A percentile compares a stretch with the other conserved stretches of the same genome.
Evolutionary conservation across 2,113 vertebrate genomes (phyloP).

Genomic region (Platysternon megacephalum): DNA sequence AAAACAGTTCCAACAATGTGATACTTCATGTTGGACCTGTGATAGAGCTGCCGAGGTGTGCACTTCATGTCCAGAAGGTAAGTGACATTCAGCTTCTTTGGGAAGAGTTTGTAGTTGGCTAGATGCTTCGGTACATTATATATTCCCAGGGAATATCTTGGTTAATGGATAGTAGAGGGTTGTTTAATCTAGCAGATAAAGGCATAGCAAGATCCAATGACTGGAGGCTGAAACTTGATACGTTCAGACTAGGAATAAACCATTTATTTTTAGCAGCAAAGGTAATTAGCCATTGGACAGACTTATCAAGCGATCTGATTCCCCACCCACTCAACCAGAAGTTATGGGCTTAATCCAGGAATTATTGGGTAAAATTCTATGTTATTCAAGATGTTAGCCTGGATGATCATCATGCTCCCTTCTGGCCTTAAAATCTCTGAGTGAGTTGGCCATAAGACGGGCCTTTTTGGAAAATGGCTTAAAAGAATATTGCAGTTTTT

Average conservation of each 20-base stretch:
- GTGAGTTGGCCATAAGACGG: background rate
- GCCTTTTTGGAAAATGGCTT: background rate
- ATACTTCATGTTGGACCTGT: slow-evolving; percentile 84
- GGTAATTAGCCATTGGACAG: background rate
- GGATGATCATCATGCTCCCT: background rate
- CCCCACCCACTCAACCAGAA: background rate
- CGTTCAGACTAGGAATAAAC: background rate
- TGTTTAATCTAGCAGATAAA: background rate
- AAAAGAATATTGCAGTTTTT: background rate
- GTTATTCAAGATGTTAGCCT: background rate
- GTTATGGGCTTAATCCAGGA: background rate
- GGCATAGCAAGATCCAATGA: background rate
- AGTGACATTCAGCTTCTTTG: slow-evolving; percentile 1
- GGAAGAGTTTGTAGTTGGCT: background rate
- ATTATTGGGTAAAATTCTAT: background rate
- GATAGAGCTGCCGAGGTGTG: slow-evolving; percentile 70
- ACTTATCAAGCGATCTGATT: background rate
- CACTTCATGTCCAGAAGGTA: slow-evolving; percentile 86
- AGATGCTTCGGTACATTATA: background rate
- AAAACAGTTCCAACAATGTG: slow-evolving; percentile 73
- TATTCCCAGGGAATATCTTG: background rate
- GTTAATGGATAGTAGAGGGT: background rate
- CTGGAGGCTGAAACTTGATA: background rate
- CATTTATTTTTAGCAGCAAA: rapidly evolving
- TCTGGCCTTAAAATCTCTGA: background rate